These are phyloP conservation scores for Lycia hirtaria DNA, from an alignment of 2,888 invertebrate species.

Conservation along the genomic window DNA sequence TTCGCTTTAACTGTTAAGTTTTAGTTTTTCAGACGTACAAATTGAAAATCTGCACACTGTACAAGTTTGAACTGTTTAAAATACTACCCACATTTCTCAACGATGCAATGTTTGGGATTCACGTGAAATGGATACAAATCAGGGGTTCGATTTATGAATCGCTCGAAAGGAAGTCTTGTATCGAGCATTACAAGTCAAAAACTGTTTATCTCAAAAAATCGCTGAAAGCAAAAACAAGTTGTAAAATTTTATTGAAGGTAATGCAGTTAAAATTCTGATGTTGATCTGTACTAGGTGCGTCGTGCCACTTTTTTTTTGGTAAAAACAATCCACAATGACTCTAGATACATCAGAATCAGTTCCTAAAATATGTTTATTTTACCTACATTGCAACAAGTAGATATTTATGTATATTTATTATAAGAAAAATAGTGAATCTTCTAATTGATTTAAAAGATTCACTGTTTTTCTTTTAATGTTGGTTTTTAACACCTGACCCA, in stretches of 20 bases:
- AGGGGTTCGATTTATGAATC: no score
- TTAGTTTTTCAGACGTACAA: no score
- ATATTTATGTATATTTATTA: no score
- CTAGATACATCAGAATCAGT: conserved; percentile 6
- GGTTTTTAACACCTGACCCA: no score
- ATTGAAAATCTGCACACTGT: no score
- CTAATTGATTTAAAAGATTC: no score
- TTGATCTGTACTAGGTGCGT: conserved; percentile 23
- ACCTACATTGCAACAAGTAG: background rate
- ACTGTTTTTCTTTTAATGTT: no score
- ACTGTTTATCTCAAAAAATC: conserved; percentile 1
- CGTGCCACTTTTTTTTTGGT: conserved; percentile 5
- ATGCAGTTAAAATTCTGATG: conserved; percentile 24
- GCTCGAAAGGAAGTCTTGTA: conserved; percentile 23
- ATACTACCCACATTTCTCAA: conserved; percentile 13
- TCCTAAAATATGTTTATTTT: background rate
- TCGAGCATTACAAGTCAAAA: conserved; percentile 6
- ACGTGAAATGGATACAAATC: conserved; percentile 24
- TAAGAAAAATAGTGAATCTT: no score
- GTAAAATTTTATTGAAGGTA: conserved; percentile 11
- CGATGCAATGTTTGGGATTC: conserved; percentile 12
- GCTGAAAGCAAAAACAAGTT: conserved; percentile 1
- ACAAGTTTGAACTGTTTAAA: conserved; percentile 14
- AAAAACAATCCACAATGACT: conserved; percentile 5
- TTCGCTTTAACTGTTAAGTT: no score